A percentile compares a stretch with the other conserved stretches of the same genome.
phyloP scores from a whole-genome alignment of 2,888 invertebrate genomes.

The Bellardia pandia region DNA sequence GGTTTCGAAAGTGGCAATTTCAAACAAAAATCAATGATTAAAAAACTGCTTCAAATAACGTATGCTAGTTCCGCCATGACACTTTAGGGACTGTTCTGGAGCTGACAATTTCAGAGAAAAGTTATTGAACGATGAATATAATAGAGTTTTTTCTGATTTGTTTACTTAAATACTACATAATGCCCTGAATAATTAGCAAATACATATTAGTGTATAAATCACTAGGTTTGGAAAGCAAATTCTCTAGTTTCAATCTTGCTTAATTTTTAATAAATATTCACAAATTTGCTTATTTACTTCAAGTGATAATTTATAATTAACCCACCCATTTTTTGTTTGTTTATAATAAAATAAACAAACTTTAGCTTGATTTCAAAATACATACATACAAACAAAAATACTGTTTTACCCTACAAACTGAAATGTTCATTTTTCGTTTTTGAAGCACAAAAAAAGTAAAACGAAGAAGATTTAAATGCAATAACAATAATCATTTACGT shows the following conservation, averaged over 20 bases:
- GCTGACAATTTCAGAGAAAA: too few species aligned
- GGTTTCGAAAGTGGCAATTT: too few species aligned
- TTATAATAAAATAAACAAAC: conserved; percentile 8
- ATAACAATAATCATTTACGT: conserved; percentile 71
- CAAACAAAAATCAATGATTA: too few species aligned
- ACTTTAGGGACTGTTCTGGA: too few species aligned
- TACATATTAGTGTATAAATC: neutral
- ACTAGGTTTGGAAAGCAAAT: neutral
- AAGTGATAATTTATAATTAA: conserved; percentile 10
- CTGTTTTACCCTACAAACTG: neutral
- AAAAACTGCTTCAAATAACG: too few species aligned
- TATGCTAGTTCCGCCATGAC: too few species aligned
- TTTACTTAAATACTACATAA: too few species aligned
- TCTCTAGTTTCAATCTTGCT: neutral
- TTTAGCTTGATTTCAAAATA: conserved; percentile 1
- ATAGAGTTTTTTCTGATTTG: too few species aligned
- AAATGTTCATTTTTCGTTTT: neutral
- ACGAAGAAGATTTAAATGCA: conserved; percentile 63
- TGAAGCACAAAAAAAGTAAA: neutral
- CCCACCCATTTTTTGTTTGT: neutral
- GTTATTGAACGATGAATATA: too few species aligned
- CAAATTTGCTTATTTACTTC: neutral
- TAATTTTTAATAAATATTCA: neutral
- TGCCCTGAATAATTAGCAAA: too few species aligned
- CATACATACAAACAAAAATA: too few species aligned